A percentile compares a stretch with the other conserved stretches of the same genome.
Conservation (phyloP, 2,888 invertebrate genomes). For the Geotrupes spiniger region DNA sequence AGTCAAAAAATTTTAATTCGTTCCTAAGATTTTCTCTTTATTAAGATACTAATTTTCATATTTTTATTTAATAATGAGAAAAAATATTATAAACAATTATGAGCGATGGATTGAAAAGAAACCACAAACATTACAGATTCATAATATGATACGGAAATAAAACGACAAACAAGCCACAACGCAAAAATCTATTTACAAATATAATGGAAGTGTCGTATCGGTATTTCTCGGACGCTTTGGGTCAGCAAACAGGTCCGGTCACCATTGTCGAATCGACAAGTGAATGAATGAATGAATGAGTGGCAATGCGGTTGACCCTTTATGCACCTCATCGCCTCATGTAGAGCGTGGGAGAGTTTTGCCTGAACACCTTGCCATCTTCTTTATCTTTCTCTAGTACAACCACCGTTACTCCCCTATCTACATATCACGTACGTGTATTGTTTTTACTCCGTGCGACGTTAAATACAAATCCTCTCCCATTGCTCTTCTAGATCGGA, state of each 20-base stretch:
- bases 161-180: slow-evolving; percentile 10
- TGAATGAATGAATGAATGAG: slow-evolving; percentile 28
- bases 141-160: slow-evolving; percentile 7
- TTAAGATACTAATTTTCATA: too few relatives aligned
- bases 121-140: too few relatives aligned
- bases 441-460: too few relatives aligned
- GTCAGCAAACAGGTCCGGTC: slow-evolving; percentile 30
- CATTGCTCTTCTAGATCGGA: too few relatives aligned
- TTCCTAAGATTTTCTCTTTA: too few relatives aligned
- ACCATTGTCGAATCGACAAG: slow-evolving; percentile 34
- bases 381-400: slow-evolving; percentile 1
- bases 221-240: slow-evolving; percentile 24
- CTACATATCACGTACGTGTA: background rate
- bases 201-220: slow-evolving; percentile 25
- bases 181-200: slow-evolving; percentile 28
- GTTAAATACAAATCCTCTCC: too few relatives aligned
- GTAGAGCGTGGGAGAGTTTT: slow-evolving; percentile 55
- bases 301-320: slow-evolving; percentile 30
- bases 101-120: too few relatives aligned
- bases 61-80: too few relatives aligned
- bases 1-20: too few relatives aligned
- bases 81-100: too few relatives aligned
- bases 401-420: background rate
- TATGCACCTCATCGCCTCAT: slow-evolving; percentile 44
- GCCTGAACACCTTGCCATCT: slow-evolving; percentile 46